Base-by-base conservation (phyloP, 2,888 invertebrate species). In the Eugnorisma glareosa region DNA sequence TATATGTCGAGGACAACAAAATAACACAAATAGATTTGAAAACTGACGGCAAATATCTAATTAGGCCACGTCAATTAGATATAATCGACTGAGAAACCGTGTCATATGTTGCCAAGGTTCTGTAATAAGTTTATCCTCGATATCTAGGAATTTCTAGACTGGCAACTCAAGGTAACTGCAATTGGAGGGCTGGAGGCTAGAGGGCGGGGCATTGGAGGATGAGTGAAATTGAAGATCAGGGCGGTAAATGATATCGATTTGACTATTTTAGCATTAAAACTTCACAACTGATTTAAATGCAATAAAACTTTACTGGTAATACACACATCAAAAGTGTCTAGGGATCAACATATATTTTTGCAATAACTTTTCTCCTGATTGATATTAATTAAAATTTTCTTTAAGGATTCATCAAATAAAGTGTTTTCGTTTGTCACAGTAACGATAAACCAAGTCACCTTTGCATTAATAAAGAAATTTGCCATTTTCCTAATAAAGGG, bases 121-220 rank as follows among this genome's bases (percentile, higher is more conserved):
- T 51, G n/a, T 82, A 51, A 48, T 69, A 66, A 28, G 3, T 82
- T 37, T 76, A n/a, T 45, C 57, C 48, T 82, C 37, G 31, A 51
- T 4, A 43, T 66, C 15, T 54, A 67, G 11, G 21, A 43, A 76
- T 66, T 51, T 76, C 35, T 82, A 75, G 31, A 66, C 15, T 75
- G 28, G n/a, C 48, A 51, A 57, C 48, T 63, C 28, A 48, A 69
- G 51, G 43, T 37, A 51, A 4, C 6, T 76, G 43, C 79, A 59
- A 24, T 54, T 64, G 18, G 28, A 66, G 28, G 28, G 48, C 21
- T 63, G 4, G 10, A 4, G 18, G 48, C 59, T 35, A 64, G 40
- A 18, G 64, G 64, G 64, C 51, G 51, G 48, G 63, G 31, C 35
- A 35, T 13, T 24, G 24, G 24, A 43, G 10, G 1, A 57, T 43